phyloP scores from a whole-genome alignment of 35 echinoderm and acorn worm species.

The Strongylocentrotus purpuratus region DNA sequence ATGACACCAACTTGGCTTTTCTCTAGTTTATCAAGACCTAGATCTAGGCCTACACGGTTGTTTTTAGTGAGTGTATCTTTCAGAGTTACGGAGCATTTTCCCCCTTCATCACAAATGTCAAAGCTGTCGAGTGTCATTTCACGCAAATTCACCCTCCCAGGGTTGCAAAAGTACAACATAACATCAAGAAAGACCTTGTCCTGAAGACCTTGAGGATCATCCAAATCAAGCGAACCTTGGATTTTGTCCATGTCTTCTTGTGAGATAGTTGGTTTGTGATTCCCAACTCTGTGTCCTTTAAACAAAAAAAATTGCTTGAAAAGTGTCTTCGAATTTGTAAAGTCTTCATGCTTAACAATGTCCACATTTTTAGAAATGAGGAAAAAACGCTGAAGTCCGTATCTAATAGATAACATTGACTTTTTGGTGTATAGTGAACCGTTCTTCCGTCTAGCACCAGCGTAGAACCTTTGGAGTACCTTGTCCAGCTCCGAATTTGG shows the following conservation, averaged over 20 bases:
- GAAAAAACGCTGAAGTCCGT: too few species aligned
- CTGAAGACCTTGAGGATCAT: conserved; percentile 31
- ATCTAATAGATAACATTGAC: too few species aligned
- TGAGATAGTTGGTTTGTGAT: background rate
- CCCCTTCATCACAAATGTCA: too few species aligned
- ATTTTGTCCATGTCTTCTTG: conserved; percentile 50
- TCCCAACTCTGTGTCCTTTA: background rate
- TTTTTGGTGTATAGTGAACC: too few species aligned
- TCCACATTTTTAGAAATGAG: too few species aligned
- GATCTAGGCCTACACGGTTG: too few species aligned
- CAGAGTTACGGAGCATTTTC: background rate
- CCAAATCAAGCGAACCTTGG: background rate
- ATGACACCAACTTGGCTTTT: background rate
- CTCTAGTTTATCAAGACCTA: background rate
- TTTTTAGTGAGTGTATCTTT: conserved; percentile 55
- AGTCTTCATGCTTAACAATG: too few species aligned
- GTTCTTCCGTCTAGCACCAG: too few species aligned
- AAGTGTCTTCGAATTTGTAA: too few species aligned
- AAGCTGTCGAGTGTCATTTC: conserved; percentile 8
- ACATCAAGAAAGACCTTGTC: conserved; percentile 52
- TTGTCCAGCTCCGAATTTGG: too few species aligned
- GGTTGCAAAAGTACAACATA: conserved; percentile 52
- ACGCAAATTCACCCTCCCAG: conserved; percentile 37
- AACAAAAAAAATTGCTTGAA: too few species aligned
- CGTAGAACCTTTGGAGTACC: too few species aligned